Base-by-base conservation (phyloP, 2,888 invertebrate species). In the Chelonus formosanus region DNA sequence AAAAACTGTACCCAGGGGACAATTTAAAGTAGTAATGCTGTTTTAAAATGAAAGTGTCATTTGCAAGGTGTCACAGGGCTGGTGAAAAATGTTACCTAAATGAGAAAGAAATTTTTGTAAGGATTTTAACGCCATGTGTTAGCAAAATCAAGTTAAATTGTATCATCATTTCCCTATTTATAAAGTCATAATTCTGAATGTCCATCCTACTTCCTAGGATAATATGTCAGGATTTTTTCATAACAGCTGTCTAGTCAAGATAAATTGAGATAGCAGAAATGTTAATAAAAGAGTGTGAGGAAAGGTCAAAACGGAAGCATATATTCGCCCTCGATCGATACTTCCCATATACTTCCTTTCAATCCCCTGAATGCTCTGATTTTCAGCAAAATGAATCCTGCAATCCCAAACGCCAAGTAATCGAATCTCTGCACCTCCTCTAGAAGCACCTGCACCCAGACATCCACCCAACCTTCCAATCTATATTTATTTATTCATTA, bases 251-350 rank as follows among this genome's bases (percentile, higher is more conserved):
- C 40, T 40, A 40, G 40, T 40, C 6, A 20, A 35, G 50, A 60
- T 48, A 60, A 50, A 35, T 10, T n/a, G 35, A 47, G 36, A 40
- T 10, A 7, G 44, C 10, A 53, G 54, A 55, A n/a, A 58, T 48
- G 55, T 36, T 57, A 59, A 32, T 54, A 54, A 52, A 60, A 44
- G 43, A 32, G 55, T 10, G 58, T 45, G 65, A 52, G 56, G 59
- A 52, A 65, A 68, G 65, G 43, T 36, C 32, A 61, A 43, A 69
- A 76, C 78, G 79, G 79, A 80, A 80, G 80, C 77, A 80, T 78
- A 20, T 20, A 79, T 78, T 78, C 77, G 74, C 76, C 73, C 75
- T 74, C 76, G 74, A 76, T 72, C 74, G 40, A 40, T 40, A 6
- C 40, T 40, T 40, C 75, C 68, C 65, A 66, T 63, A 73, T 73